Conservation (phyloP, 2,888 invertebrate genomes). For the Athrips mouffetella region DNA sequence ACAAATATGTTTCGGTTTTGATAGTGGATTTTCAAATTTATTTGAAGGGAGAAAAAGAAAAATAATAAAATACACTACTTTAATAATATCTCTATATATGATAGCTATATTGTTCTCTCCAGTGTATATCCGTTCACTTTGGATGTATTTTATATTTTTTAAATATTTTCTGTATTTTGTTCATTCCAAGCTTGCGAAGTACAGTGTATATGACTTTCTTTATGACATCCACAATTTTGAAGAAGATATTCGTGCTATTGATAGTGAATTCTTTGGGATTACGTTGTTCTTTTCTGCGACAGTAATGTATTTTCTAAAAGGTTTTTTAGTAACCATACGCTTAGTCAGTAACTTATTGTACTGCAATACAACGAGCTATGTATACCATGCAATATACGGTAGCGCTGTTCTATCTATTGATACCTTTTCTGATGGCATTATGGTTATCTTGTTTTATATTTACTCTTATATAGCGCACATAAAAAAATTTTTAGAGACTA, state of each 20-base stretch:
- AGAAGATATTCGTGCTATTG: neutral
- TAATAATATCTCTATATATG: neutral
- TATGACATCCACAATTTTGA: too few relatives aligned
- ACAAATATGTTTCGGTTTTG: slow-evolving; percentile 2
- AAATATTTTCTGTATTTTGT: neutral
- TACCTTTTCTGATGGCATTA: neutral
- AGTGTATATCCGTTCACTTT: neutral
- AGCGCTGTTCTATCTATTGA: neutral
- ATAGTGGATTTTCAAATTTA: neutral
- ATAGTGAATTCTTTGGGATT: neutral
- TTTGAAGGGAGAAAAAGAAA: neutral
- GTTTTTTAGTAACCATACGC: neutral
- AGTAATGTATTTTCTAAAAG: neutral
- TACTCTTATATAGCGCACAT: neutral
- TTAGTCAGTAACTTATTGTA: neutral
- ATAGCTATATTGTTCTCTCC: neutral
- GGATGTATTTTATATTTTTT: slow-evolving; percentile 1
- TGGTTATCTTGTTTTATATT: neutral
- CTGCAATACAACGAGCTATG: neutral
- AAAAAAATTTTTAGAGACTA: neutral
- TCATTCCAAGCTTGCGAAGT: neutral
- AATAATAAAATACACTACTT: neutral
- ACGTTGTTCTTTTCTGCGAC: neutral
- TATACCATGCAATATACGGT: neutral
- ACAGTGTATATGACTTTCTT: neutral